Base-by-base conservation (phyloP, 2,797 vertebrate species). In the Alauda arvensis region DNA sequence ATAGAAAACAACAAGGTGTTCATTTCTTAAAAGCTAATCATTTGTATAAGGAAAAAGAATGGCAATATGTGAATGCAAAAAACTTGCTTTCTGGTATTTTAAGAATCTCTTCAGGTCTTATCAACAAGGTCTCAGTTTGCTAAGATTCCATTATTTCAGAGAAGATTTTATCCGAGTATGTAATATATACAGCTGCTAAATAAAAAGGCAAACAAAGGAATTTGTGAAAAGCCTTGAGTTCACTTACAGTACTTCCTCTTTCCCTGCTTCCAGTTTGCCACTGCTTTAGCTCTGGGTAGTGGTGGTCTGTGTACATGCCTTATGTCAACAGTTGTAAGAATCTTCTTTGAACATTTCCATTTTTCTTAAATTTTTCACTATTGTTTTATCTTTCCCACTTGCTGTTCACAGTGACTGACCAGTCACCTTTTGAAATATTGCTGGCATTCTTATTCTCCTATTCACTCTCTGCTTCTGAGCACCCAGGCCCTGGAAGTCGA, bases 401-500 rank as follows among this genome's bases (percentile, higher is more conserved):
- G 1, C 53, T 66, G 37, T 59, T 88, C 59, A 56, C 18, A 62
- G 26, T 69, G 76, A 87, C 52, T 46, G 59, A 53, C 21, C 59
- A 49, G 83, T 86, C 62, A 92, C 61, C 49, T 88, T 88, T 46
- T 93, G 84, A 93, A 83, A 92, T 91, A 91, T 40, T 83, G 60
- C 69, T 87, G 66, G 23, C 67, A 81, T 83, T 92, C 34, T 92
- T 71, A 59, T 31, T 80, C 56, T 76, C 26, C 55, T 62, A 42
- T 91, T 94, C 69, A 56, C 18, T 42, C n/a, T 18, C 49, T 70
- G 21, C 25, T 61, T 85, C 51, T 59, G 70, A 87, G 74, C 33
- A 72, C 21, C 31, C 81, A 61, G 62, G 33, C 1, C 1, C 48
- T 63, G 45, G 53, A 87, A 93, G 86, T 65, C 6, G 0, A 87